Evolutionary conservation across 1,140 invertebrate genomes (phyloP).

Genomic region (Drosophila ohnishii): DNA sequence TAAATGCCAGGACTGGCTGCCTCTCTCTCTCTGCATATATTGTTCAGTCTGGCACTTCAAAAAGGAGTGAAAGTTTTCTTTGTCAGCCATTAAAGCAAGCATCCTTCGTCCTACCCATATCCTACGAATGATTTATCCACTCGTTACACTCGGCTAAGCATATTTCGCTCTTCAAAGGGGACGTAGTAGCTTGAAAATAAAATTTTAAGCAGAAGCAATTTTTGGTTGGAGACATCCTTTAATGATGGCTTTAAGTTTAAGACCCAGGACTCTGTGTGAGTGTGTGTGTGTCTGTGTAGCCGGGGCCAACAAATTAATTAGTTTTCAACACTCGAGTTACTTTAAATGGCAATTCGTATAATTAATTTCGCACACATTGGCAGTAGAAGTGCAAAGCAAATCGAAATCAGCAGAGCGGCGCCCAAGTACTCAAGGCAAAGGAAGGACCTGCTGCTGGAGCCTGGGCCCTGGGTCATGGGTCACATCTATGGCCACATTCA

Average conservation of each 20-base stretch:
- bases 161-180: slow-evolving; percentile 14
- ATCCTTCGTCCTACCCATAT: slow-evolving; percentile 11
- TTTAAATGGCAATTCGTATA: slow-evolving; percentile 53
- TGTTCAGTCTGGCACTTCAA: slow-evolving; percentile 19
- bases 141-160: slow-evolving; percentile 15
- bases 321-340: slow-evolving; percentile 55
- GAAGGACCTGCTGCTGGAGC: slow-evolving; percentile 17
- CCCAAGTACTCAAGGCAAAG: slow-evolving; percentile 18
- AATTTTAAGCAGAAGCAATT: neutral
- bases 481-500: slow-evolving; percentile 29
- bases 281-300: neutral
- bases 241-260: neutral
- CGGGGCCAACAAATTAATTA: slow-evolving; percentile 53
- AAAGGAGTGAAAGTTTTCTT: slow-evolving; percentile 43
- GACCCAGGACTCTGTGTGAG: neutral
- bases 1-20: slow-evolving; percentile 32
- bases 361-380: slow-evolving; percentile 48
- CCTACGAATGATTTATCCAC: slow-evolving; percentile 25
- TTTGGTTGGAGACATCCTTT: slow-evolving; percentile 5
- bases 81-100: slow-evolving; percentile 39
- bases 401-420: slow-evolving; percentile 35
- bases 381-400: slow-evolving; percentile 49
- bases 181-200: neutral
- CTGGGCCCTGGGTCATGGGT: slow-evolving; percentile 25
- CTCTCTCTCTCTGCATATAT: slow-evolving; percentile 17